Base-by-base conservation (phyloP, 2,113 vertebrate genomes). In the Harpagus bidentatus region DNA sequence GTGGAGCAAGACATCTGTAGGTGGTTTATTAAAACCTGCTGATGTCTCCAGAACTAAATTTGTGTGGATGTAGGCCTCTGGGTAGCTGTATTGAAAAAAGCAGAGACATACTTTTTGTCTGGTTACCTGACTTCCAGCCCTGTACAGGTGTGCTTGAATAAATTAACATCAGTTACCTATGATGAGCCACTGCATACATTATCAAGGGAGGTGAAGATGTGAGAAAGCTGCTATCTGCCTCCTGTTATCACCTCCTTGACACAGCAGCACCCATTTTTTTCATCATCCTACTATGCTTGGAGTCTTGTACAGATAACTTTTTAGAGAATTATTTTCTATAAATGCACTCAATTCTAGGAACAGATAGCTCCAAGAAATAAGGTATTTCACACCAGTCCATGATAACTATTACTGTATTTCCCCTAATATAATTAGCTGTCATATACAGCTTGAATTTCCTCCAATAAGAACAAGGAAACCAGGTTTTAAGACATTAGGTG, bases 111-210 rank as follows among this genome's bases (percentile, higher is more conserved):
- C 88, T 81, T 96, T 93, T 96, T 96, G 42, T 92, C 87, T 98
- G 95, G 97, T 98, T 99, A 99, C 99, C 98, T 99, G 98, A 98
- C 97, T 99, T 97, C 92, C 78, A 93, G 88, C 93, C 89, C 95
- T 96, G 42, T 98, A 96, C 98, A 99, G 98, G 98, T 99, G 98
- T 98, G 97, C 97, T 97, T 92, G 98, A 98, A 99, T 99, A 98
- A 98, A 99, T 99, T 99, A 99, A 97, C 99, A 98, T 97, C 96
- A 97, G 97, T 98, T 98, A 97, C 94, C 97, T 98, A 97, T 97
- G 98, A 98, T 97, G 98, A 99, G 98, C 98, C 99, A 90, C 99
- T 98, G 99, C 98, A 99, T 99, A 98, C 97, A 99, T 99, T 99
- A 99, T 97, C 99, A 97, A 95, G 88, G 98, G 95, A 99, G 98